Conservation (phyloP, 2,888 invertebrate genomes). For the Acholoe squamosa region DNA sequence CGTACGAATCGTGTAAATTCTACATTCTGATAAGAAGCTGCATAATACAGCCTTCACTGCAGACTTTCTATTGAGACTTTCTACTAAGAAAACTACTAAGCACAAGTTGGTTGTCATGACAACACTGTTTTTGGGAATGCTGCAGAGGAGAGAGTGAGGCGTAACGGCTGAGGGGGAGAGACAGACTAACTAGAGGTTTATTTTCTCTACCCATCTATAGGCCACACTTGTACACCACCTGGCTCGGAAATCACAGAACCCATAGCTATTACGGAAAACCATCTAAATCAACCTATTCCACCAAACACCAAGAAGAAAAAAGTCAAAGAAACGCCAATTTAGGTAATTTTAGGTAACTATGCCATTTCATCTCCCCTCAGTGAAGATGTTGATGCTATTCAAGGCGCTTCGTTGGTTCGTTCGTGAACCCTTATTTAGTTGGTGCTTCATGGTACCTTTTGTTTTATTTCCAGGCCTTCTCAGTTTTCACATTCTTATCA, state of each 20-base stretch:
- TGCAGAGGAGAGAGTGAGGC: not conserved
- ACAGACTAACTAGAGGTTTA: conserved; percentile 36
- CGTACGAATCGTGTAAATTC: not conserved
- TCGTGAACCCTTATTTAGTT: not conserved
- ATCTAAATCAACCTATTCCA: conserved; percentile 61
- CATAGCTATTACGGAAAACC: conserved; percentile 62
- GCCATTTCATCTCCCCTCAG: conserved; percentile 46
- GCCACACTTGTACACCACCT: conserved; percentile 58
- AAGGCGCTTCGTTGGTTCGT: not conserved
- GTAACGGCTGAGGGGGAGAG: not conserved
- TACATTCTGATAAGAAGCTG: not conserved
- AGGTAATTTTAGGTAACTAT: conserved; percentile 63
- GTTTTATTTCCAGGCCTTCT: conserved; percentile 3
- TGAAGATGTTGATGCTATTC: not conserved
- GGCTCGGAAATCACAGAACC: conserved; percentile 56
- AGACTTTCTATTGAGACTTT: not conserved
- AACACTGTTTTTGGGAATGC: not conserved
- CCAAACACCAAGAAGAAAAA: conserved; percentile 65
- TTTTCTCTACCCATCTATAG: conserved; percentile 38
- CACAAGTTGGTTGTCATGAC: not conserved
- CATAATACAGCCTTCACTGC: not conserved
- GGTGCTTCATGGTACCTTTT: not conserved
- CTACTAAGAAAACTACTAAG: not conserved
- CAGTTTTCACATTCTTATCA: not conserved
- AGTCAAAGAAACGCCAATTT: conserved; percentile 65